Conservation (phyloP, 2,797 vertebrate species). For the Sebastes itinus region DNA sequence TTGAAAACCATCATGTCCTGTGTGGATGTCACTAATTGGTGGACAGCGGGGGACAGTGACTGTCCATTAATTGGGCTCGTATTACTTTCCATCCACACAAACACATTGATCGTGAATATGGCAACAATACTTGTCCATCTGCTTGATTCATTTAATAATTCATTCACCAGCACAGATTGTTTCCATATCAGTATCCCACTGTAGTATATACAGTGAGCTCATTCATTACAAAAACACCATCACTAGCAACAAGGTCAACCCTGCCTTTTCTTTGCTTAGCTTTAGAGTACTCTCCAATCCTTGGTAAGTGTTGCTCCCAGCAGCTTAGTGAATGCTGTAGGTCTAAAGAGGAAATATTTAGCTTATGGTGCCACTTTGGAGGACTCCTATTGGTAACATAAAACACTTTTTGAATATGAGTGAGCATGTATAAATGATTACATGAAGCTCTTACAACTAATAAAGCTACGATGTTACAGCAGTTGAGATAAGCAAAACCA, state of each 20-base stretch:
- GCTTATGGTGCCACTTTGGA: background rate
- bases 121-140: background rate
- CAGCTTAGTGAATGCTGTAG: background rate
- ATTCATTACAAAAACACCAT: conserved; percentile 5
- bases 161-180: background rate
- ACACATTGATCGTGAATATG: background rate
- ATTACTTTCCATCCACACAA: conserved; percentile 1
- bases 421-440: no score
- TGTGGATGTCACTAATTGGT: background rate
- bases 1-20: background rate
- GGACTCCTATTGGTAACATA: background rate
- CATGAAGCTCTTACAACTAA: background rate
- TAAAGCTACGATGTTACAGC: background rate
- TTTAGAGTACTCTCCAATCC: background rate
- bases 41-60: background rate
- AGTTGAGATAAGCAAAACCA: background rate
- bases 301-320: background rate
- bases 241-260: background rate
- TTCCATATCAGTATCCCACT: background rate
- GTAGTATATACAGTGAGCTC: background rate
- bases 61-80: background rate
- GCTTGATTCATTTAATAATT: background rate
- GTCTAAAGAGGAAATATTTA: background rate
- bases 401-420: background rate
- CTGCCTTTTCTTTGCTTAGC: background rate